These are phyloP conservation scores for Oreochromis niloticus DNA, from an alignment of 2,113 vertebrate species.

Conservation along the genomic window DNA sequence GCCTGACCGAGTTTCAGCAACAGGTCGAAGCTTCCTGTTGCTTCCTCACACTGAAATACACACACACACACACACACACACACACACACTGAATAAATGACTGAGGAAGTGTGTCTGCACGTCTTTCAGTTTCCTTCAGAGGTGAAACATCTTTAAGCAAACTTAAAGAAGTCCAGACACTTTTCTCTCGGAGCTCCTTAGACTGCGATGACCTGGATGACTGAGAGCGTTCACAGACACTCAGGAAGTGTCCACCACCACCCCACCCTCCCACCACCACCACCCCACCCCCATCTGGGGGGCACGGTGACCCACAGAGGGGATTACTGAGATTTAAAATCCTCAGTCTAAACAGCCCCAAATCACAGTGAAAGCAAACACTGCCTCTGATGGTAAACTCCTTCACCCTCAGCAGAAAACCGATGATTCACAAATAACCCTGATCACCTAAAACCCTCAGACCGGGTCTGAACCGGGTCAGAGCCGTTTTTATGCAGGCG, in stretches of 20 bases:
- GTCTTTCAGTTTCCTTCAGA: neutral
- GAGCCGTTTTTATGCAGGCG: neutral
- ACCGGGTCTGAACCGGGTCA: neutral
- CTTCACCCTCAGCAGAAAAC: neutral
- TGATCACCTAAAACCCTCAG: neutral
- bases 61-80: neutral
- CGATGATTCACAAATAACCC: neutral
- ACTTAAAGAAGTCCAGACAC: neutral
- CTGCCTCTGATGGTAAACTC: neutral
- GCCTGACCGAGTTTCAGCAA: neutral
- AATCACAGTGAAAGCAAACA: neutral
- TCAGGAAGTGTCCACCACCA: neutral
- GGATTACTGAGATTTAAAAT: neutral
- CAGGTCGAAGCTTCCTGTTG: neutral
- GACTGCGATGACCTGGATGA: neutral
- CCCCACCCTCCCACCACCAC: accelerated
- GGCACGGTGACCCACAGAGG: neutral
- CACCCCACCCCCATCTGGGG: neutral
- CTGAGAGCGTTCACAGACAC: neutral
- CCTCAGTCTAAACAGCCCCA: neutral
- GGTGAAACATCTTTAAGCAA: neutral
- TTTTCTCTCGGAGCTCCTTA: neutral
- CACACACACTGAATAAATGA: neutral
- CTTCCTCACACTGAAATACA: neutral
- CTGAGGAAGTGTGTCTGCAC: neutral